Evolutionary conservation across 2,797 vertebrate genomes (phyloP).

Genomic region (Ctenochaetus hawaiiensis): DNA sequence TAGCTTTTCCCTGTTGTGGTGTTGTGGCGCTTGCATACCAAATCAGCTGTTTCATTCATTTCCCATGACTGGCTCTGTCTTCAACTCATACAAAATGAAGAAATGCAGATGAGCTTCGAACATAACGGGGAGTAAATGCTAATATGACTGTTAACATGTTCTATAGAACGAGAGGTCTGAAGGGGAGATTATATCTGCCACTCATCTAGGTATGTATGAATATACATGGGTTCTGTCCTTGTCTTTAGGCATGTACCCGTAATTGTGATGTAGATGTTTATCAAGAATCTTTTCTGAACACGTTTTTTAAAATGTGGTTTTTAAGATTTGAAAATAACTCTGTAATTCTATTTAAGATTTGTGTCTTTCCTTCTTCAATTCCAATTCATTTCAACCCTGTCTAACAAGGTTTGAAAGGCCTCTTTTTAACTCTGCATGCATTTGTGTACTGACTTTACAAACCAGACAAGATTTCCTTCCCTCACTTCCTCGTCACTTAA

Average conservation of each 20-base stretch:
- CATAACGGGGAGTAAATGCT: not conserved
- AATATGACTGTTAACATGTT: slow-evolving; percentile 24
- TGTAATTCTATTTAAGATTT: not conserved
- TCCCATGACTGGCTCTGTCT: slow-evolving; percentile 31
- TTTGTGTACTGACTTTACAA: too few relatives aligned
- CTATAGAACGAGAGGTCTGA: slow-evolving; percentile 14
- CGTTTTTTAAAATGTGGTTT: not conserved
- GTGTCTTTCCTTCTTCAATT: not conserved
- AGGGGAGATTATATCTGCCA: slow-evolving; percentile 23
- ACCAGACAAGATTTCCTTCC: too few relatives aligned
- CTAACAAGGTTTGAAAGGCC: not conserved
- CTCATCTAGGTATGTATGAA: not conserved
- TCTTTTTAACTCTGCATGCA: too few relatives aligned
- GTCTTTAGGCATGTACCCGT: not conserved
- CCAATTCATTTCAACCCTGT: not conserved
- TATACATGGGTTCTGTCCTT: not conserved
- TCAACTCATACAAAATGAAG: slow-evolving; percentile 49
- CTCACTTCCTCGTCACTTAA: too few relatives aligned
- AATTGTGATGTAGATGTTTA: not conserved
- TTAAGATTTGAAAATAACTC: not conserved
- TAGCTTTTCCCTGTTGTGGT: slow-evolving; percentile 58
- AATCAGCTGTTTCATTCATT: slow-evolving; percentile 59
- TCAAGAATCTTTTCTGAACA: not conserved
- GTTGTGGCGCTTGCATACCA: slow-evolving; percentile 53
- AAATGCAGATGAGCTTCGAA: slow-evolving; percentile 45